phyloP scores from a whole-genome alignment of 2,888 invertebrate genomes.

The Mactromeris polynyma region DNA sequence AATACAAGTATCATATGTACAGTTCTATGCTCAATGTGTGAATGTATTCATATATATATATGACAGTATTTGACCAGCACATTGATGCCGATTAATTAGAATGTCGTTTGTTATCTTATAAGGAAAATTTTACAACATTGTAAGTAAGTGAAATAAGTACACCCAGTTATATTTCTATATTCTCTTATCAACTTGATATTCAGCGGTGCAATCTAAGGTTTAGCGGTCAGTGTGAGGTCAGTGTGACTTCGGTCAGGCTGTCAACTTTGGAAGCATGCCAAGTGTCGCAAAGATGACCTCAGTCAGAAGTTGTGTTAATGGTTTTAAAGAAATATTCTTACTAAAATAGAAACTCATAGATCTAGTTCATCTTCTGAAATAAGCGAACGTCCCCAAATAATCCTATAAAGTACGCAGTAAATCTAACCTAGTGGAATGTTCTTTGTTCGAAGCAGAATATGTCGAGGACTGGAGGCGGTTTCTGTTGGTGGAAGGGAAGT shows the following conservation, averaged over 20 bases:
- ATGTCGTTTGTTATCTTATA: no score
- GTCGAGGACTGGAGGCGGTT: not conserved
- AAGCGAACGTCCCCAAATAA: not conserved
- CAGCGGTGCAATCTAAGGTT: not conserved
- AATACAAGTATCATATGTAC: no score
- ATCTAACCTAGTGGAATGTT: not conserved
- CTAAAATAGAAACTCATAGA: not conserved
- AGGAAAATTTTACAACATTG: no score
- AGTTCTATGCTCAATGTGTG: no score
- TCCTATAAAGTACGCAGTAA: not conserved
- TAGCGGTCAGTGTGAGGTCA: slow-evolving; percentile 1
- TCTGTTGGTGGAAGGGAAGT: not conserved
- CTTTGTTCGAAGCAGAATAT: not conserved
- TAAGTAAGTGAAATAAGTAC: no score
- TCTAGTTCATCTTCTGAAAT: not conserved
- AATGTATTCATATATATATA: no score
- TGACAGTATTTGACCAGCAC: no score
- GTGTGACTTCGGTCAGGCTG: not conserved
- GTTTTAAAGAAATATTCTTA: not conserved
- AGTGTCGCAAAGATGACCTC: not conserved
- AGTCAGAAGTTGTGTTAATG: not conserved
- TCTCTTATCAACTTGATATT: not conserved
- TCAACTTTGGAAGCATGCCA: not conserved
- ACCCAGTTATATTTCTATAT: not conserved
- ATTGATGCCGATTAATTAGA: no score